Evolutionary conservation across 2,797 vertebrate species (phyloP), one percentile per base, ranked within the genome.

Genomic region (Hypotaenidia okinawae): DNA sequence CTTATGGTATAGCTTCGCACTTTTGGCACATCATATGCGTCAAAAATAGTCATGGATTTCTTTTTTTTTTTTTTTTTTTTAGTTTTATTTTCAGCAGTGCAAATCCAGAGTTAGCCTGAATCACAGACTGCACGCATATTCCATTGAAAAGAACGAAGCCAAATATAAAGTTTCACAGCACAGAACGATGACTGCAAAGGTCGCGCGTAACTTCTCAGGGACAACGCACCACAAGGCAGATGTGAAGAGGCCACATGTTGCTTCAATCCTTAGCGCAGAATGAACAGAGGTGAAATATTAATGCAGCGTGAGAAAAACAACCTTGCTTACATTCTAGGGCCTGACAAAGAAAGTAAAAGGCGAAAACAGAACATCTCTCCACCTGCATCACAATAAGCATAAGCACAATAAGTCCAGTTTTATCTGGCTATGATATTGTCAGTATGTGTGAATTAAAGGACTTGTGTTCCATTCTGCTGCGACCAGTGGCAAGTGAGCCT

Each of bases 231-330:
- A 82, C 3, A 3, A 92, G 83, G 77, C 86, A 89, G 77, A 84
- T 58, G 41, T 75, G 49, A 96, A 80, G 88, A 90, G 75, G 93
- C 72, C 68, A 92, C 54, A 33, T 78, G 72, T 95, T 93, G 84
- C 30, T 7, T 72, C 81, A 89, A 1, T 62, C 70, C 58, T 64
- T 17, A 77, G 61, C 78, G 70, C 59, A 84, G 64, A 70, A 84
- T 22, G 67, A 91, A 75, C 5, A 89, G 68, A 92, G 32, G 54
- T 90, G 58, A 92, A 96, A 95, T 90, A 94, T 39, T 80, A 88
- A 94, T 35, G 67, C 47, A 35, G 5, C 59, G 22, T 41, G 76
- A 86, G 23, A 30, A 82, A 90, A 94, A 49, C 33, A 64, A 41
- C 37, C 54, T 41, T 55, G 49, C 27, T 83, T 87, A 37, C 37